A percentile compares a stretch with the other conserved stretches of the same genome.
phyloP scores from a whole-genome alignment of 2,113 vertebrate genomes.

The Gyps fulvus region DNA sequence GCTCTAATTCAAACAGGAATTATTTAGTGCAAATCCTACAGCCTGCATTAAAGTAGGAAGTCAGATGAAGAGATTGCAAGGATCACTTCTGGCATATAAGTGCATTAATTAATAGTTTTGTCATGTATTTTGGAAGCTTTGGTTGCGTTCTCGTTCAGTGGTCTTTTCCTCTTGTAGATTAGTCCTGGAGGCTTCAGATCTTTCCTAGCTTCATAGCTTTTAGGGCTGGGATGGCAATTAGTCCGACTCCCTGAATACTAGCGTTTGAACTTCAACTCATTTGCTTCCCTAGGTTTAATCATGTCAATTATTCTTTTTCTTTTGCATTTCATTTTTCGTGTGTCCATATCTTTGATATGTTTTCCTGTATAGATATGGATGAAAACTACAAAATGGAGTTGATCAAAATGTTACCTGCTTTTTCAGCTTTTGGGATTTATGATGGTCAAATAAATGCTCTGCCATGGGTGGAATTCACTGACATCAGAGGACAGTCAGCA shows the following conservation, averaged over 20 bases:
- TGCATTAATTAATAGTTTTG: neutral
- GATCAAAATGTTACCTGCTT: neutral
- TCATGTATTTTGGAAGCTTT: neutral
- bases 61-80: neutral
- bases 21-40: neutral
- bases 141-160: neutral
- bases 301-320: neutral
- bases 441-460: neutral
- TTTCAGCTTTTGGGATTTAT: neutral
- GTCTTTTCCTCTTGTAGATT: neutral
- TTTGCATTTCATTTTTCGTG: neutral
- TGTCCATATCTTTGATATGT: neutral
- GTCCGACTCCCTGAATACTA: neutral
- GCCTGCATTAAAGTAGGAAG: neutral
- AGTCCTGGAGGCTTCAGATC: neutral
- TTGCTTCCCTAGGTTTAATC: neutral
- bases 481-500: neutral
- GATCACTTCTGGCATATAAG: neutral
- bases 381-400: neutral
- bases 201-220: neutral
- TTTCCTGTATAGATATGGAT: neutral
- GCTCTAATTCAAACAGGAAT: neutral
- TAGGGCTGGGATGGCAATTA: neutral
- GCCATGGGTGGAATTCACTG: neutral
- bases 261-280: neutral